phyloP scores from a whole-genome alignment of 2,797 vertebrate species.

The Sebastolobus alascanus region DNA sequence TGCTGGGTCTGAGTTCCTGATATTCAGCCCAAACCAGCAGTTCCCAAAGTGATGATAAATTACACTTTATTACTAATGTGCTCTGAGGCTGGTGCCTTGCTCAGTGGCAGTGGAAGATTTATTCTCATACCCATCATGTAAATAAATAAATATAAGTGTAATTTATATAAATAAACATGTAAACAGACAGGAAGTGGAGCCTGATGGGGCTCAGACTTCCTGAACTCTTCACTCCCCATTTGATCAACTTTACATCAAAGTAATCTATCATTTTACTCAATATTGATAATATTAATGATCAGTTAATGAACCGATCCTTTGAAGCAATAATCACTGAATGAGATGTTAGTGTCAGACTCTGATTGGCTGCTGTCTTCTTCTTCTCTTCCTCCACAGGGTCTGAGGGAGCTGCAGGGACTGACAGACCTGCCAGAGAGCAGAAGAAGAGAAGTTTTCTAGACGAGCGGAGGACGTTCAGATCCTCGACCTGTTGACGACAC shows the following conservation, averaged over 20 bases:
- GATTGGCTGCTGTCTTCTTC: slow-evolving; percentile 12
- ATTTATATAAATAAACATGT: background rate
- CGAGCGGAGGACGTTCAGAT: background rate
- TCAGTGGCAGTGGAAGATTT: no score
- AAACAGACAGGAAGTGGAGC: background rate
- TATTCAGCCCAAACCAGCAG: no score
- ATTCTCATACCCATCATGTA: no score
- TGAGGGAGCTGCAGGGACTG: slow-evolving; percentile 90
- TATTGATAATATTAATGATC: background rate
- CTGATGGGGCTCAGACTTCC: background rate
- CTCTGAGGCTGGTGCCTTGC: no score
- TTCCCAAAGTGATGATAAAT: no score
- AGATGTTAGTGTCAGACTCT: background rate
- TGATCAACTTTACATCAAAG: background rate
- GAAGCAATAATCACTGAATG: no score
- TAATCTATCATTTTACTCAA: background rate
- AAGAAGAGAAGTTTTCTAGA: slow-evolving; percentile 77
- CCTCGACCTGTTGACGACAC: no score
- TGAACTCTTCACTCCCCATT: no score
- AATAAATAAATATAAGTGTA: no score
- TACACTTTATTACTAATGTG: no score
- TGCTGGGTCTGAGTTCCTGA: no score
- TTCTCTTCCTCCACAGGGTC: slow-evolving; percentile 78
- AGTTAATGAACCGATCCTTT: no score
- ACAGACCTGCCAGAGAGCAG: slow-evolving; percentile 78